These are phyloP conservation scores for Acanthococcus lagerstroemiae DNA, from an alignment of 2,888 invertebrate genomes.

Conservation along the genomic window DNA sequence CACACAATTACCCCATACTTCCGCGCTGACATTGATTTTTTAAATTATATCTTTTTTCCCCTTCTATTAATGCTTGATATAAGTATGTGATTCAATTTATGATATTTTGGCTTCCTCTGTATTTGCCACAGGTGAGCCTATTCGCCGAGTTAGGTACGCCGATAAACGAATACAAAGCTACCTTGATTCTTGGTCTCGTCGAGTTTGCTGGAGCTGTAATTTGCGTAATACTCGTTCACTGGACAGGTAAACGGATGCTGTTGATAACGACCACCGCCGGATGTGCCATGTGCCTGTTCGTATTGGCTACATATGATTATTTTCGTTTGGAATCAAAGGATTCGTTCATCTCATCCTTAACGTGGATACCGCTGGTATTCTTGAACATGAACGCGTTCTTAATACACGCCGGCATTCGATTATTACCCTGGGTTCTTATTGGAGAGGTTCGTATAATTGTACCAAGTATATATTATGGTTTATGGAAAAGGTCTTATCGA, in stretches of 20 bases:
- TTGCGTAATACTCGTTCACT: conserved; percentile 58
- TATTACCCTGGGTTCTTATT: conserved; percentile 69
- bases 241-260: conserved; percentile 60
- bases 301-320: conserved; percentile 49
- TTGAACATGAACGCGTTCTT: conserved; percentile 58
- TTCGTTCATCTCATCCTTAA: conserved; percentile 35
- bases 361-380: conserved; percentile 59
- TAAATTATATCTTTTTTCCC: not conserved
- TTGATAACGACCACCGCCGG: conserved; percentile 57
- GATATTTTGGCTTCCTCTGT: not conserved
- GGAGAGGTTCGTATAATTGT: conserved; percentile 54
- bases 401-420: conserved; percentile 57
- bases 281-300: conserved; percentile 55
- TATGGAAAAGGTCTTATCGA: too few relatives aligned
- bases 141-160: conserved; percentile 62
- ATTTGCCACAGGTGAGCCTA: conserved; percentile 48
- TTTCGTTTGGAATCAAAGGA: conserved; percentile 32
- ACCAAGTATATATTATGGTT: not conserved
- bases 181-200: conserved; percentile 55
- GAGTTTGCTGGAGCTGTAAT: conserved; percentile 57
- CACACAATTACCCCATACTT: too few relatives aligned
- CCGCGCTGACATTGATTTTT: not conserved
- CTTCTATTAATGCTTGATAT: not conserved
- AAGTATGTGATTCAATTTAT: not conserved
- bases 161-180: conserved; percentile 64